Base-by-base conservation (phyloP, 2,113 vertebrate genomes). In the Aptenodytes patagonicus region DNA sequence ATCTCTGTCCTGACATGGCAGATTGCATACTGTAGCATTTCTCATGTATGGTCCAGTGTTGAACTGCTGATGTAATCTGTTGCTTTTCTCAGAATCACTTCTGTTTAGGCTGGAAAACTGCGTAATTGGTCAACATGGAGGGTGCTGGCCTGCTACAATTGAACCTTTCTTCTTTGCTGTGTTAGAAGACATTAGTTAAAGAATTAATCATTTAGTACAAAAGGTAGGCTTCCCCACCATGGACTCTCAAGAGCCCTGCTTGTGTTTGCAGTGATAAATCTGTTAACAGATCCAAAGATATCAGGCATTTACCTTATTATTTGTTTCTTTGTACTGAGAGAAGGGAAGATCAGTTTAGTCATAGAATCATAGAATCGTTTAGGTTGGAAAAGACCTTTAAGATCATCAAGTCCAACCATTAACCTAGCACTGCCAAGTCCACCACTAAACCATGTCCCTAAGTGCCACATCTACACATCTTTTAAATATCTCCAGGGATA, bases 1-100 rank as follows among this genome's bases (percentile, higher is more conserved):
- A 11, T 6, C 17, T 36, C 12, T 61, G 24, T 60, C 6, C 31
- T 65, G 58, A 12, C 10, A 2, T 0, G 26, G 13, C 3, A 1
- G 22, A 13, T 69, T 34, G 19, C 9, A 7, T 47, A 14, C 10
- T 22, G 26, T 24, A 18, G 34, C 11, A 14, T 55, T 77, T 55
- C 40, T 70, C 24, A 6, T 1, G 9, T 2, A 0, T 7, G 18
- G 25, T 31, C 21, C 38, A 13, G 28, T 6, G 29, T 4, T 66
- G 82, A n/a, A 10, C 11, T 65, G 55, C 17, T 42, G n/a, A 4
- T 51, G 26, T 11, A 14, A 52, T 10, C 22, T 40, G 17, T 55
- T 77, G 38, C 32, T 79, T 71, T 87, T 44, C 60, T 78, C 22
- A 46, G 58, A 68, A 25, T 25, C n/a, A 2, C 12, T 77, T 85